Conservation (phyloP, 92 coral and sea anemone genomes). For the Micromussa lordhowensis region DNA sequence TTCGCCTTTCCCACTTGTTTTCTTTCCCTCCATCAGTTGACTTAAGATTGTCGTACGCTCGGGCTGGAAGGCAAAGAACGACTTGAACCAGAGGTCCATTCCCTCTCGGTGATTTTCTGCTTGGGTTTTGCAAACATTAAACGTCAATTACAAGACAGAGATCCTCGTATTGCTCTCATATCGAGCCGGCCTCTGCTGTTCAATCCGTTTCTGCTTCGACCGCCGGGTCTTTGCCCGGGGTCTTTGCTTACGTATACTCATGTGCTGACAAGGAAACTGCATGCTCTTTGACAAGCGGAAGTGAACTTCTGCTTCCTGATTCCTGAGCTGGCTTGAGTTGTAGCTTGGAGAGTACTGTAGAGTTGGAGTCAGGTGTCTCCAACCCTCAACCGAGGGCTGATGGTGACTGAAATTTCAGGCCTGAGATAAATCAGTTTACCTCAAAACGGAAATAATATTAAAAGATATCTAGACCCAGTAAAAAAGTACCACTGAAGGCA, state of each 20-base stretch:
- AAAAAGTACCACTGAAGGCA: no score
- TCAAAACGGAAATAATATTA: no score
- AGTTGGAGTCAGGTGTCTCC: no score
- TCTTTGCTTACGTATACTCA: conserved; percentile 52
- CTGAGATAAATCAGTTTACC: no score
- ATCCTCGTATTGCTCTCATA: conserved; percentile 5
- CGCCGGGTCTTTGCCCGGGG: no score
- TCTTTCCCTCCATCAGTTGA: conserved; percentile 86
- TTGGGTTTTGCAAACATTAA: conserved; percentile 95
- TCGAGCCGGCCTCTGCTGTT: conserved; percentile 6
- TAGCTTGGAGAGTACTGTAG: no score
- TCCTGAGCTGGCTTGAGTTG: no score
- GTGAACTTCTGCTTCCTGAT: no score
- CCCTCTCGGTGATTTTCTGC: conserved; percentile 98
- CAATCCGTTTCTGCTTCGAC: conserved; percentile 39
- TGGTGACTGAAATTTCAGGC: no score
- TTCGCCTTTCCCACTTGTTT: conserved; percentile 95
- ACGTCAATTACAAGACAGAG: not conserved
- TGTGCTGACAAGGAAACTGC: conserved; percentile 33
- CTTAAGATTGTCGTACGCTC: conserved; percentile 66
- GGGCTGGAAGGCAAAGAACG: conserved; percentile 86
- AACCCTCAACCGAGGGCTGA: no score
- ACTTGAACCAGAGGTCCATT: conserved; percentile 78
- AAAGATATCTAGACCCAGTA: no score
- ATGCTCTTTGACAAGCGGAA: conserved; percentile 32